Conservation (phyloP, 2,113 vertebrate species). For the Phoxinus phoxinus region DNA sequence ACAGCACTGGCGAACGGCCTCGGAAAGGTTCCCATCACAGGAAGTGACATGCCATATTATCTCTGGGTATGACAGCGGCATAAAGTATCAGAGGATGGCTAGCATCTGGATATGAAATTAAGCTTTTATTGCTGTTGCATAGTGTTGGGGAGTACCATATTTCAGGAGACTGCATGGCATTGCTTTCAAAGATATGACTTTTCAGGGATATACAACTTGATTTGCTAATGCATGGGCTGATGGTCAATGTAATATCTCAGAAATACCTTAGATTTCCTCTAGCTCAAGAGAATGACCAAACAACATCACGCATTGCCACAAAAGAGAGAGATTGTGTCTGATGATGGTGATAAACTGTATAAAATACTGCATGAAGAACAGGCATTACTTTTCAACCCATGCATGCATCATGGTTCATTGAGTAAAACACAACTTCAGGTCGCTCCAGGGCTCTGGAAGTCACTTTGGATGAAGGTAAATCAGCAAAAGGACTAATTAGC, state of each 20-base stretch:
- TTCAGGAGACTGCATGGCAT: slow-evolving; percentile 46
- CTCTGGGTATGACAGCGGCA: slow-evolving; percentile 40
- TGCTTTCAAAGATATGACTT: slow-evolving; percentile 37
- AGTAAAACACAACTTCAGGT: background rate
- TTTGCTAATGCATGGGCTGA: slow-evolving; percentile 13
- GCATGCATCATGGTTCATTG: background rate
- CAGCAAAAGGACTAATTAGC: background rate
- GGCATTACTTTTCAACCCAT: background rate
- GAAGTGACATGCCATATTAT: slow-evolving; percentile 39
- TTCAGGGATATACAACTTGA: slow-evolving; percentile 36
- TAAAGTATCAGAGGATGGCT: slow-evolving; percentile 51
- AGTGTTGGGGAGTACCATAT: slow-evolving; percentile 45
- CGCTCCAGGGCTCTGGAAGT: background rate
- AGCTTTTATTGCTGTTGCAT: slow-evolving; percentile 61
- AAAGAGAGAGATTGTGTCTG: background rate
- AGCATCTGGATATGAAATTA: slow-evolving; percentile 66
- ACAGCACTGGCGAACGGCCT: background rate
- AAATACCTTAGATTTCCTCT: background rate
- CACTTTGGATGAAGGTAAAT: background rate
- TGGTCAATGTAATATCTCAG: background rate
- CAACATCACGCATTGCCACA: background rate
- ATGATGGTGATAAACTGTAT: background rate
- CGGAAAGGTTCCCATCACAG: slow-evolving; percentile 29
- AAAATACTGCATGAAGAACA: background rate
- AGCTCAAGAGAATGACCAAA: background rate